These are phyloP conservation scores for Amblyopsis rosae DNA, from an alignment of 2,113 vertebrate genomes.

Conservation along the genomic window DNA sequence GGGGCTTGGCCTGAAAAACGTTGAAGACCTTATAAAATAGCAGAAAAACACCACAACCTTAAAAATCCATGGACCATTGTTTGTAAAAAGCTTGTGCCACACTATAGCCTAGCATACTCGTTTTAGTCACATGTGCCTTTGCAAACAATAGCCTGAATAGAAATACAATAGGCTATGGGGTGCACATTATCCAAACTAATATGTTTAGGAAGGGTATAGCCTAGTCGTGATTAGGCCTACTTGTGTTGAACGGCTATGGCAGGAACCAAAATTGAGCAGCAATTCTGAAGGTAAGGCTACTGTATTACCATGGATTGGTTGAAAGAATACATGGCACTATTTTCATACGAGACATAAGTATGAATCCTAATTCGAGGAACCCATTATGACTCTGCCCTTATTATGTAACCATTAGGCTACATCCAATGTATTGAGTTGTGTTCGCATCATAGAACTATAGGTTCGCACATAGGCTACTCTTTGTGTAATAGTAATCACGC, in stretches of 20 bases:
- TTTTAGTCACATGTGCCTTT: conserved; percentile 35
- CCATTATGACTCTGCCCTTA: no score
- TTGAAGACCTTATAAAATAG: neutral
- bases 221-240: neutral
- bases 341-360: no score
- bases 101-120: neutral
- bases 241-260: neutral
- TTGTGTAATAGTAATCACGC: conserved; percentile 33
- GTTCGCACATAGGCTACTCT: neutral
- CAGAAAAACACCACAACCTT: conserved; percentile 18
- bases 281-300: no score
- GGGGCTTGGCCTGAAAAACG: no score
- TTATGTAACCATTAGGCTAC: no score
- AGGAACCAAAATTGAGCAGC: conserved; percentile 2
- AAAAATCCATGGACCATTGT: no score
- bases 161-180: conserved; percentile 3
- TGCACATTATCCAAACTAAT: neutral
- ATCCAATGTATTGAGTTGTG: no score
- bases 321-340: no score
- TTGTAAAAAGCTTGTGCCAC: conserved; percentile 30
- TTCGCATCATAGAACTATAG: neutral
- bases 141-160: conserved; percentile 26
- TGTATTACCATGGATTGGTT: no score
- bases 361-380: no score
- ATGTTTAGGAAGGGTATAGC: conserved; percentile 10